These are phyloP conservation scores for Fregetta grallaria DNA, from an alignment of 2,113 vertebrate species.

Conservation along the genomic window DNA sequence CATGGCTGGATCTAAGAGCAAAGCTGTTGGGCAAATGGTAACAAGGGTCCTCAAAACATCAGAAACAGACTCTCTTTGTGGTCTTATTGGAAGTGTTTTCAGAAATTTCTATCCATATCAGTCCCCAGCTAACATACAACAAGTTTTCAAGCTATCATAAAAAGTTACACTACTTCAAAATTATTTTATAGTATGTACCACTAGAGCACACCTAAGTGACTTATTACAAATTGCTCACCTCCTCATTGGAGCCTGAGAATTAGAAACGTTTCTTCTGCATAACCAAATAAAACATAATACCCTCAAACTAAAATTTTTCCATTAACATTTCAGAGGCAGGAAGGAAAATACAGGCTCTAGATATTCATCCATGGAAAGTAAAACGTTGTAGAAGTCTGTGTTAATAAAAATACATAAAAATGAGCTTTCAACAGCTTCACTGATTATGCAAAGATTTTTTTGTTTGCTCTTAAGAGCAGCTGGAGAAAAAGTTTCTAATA, in stretches of 20 bases:
- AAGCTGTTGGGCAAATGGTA: neutral
- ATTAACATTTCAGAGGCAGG: neutral
- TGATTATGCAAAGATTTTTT: neutral
- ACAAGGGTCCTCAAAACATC: neutral
- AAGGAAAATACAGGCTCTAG: neutral
- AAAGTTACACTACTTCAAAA: fast-evolving
- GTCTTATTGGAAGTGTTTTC: neutral
- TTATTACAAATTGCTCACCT: neutral
- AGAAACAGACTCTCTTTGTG: neutral
- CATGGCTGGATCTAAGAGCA: neutral
- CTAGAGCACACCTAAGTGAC: neutral
- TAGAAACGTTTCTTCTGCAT: neutral
- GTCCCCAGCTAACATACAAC: neutral
- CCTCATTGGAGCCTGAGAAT: neutral
- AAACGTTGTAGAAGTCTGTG: neutral
- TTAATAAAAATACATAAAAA: neutral
- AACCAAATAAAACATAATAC: neutral
- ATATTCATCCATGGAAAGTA: neutral
- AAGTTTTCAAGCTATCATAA: neutral
- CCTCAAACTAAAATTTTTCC: neutral
- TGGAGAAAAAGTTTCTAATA: neutral
- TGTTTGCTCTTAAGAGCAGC: neutral
- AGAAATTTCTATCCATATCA: neutral
- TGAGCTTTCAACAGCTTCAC: neutral
- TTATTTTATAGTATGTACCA: neutral